Evolutionary conservation across 2,113 vertebrate species (phyloP).

Genomic region (Panthera tigris): DNA sequence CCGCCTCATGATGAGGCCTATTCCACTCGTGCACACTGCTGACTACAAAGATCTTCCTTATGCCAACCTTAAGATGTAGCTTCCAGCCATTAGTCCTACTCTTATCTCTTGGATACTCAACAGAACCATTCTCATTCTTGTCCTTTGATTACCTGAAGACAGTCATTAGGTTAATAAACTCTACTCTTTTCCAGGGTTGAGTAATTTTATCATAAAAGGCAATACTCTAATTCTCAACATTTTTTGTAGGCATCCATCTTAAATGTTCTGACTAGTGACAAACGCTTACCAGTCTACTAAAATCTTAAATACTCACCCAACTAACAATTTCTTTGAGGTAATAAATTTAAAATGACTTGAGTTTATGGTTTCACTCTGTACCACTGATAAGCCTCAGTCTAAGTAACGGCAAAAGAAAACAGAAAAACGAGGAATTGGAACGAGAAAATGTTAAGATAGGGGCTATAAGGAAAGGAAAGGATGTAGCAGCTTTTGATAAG

Average conservation of each 20-base stretch:
- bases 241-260: neutral
- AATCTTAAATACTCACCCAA: neutral
- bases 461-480: neutral
- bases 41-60: neutral
- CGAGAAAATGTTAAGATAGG: neutral
- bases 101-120: neutral
- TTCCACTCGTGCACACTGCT: neutral
- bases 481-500: neutral
- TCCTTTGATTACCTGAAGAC: neutral
- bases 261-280: neutral
- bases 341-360: neutral
- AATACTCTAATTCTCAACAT: neutral
- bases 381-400: neutral
- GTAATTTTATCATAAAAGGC: neutral
- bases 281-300: neutral
- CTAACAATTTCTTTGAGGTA: neutral
- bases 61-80: neutral
- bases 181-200: neutral
- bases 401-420: neutral
- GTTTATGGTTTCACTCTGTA: neutral
- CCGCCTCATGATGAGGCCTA: neutral
- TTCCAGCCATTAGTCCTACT: neutral
- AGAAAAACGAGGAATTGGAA: neutral
- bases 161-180: neutral
- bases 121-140: neutral